Percentiles rank a stretch among this genome's conserved stretches.
Evolutionary conservation across 2,888 invertebrate genomes (phyloP).

Genomic region (Odontomyia ornata): DNA sequence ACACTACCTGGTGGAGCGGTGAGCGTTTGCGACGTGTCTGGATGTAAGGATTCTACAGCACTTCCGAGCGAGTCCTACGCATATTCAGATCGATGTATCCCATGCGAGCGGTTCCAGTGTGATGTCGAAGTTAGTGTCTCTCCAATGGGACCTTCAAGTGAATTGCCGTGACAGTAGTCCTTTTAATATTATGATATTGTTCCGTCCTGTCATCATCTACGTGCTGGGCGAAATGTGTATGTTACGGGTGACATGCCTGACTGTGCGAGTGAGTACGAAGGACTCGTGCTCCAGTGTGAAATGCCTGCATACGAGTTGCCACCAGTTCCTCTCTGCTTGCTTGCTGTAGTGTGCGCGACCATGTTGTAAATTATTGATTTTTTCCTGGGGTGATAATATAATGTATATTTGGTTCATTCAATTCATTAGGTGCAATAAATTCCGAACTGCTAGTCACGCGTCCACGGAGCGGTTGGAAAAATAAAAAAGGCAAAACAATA

Average conservation of each 20-base stretch:
- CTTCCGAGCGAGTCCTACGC: constrained; percentile 38
- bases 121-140: not conserved
- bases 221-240: constrained; percentile 43
- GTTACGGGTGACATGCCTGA: constrained; percentile 20
- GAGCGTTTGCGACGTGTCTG: constrained; percentile 16
- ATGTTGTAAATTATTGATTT: constrained; percentile 50
- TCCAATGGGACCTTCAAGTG: not conserved
- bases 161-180: not conserved
- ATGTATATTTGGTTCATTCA: constrained; percentile 44
- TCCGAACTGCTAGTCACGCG: constrained; percentile 40
- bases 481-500: constrained; percentile 3
- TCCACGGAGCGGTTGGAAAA: not conserved
- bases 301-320: constrained; percentile 42
- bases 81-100: constrained; percentile 28
- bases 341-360: constrained; percentile 45
- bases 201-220: constrained; percentile 1
- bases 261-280: not conserved
- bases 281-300: not conserved
- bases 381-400: constrained; percentile 42
- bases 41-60: constrained; percentile 29
- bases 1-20: constrained; percentile 5
- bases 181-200: constrained; percentile 20
- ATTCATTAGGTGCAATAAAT: constrained; percentile 46
- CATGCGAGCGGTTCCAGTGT: not conserved
- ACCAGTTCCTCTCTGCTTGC: constrained; percentile 30